Evolutionary conservation across 2,888 invertebrate species (phyloP).

Genomic region (Rhyacophila evoluta): DNA sequence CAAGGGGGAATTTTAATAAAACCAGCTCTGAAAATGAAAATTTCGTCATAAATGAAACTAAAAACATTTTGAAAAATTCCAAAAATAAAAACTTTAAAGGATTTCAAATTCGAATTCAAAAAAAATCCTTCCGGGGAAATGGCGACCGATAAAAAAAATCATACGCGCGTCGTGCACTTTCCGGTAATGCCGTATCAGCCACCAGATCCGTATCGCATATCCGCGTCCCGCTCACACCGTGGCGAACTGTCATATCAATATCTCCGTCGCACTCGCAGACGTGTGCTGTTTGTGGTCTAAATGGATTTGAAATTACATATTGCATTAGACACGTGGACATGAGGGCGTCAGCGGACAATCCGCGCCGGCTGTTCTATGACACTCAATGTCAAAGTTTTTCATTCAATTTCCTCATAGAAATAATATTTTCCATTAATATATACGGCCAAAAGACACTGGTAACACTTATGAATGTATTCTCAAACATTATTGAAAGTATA

Average conservation of each 20-base stretch:
- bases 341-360: constrained; percentile 22
- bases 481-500: no score
- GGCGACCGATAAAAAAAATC: constrained; percentile 6
- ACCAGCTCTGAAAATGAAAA: no score
- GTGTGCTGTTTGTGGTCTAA: constrained; percentile 48
- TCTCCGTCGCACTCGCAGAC: constrained; percentile 20
- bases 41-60: no score
- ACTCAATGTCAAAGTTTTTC: not conserved
- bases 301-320: constrained; percentile 54
- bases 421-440: no score
- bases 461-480: no score
- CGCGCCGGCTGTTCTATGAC: not conserved
- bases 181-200: constrained; percentile 6
- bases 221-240: not conserved
- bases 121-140: not conserved
- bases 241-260: not conserved
- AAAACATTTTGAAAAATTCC: no score
- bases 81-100: no score
- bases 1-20: no score
- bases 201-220: not conserved
- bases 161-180: constrained; percentile 22
- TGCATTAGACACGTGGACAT: constrained; percentile 47
- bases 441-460: no score
- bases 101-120: not conserved
- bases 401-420: not conserved